Evolutionary conservation across 2,113 vertebrate species (phyloP).

Genomic region (Gallinago jamesoni): DNA sequence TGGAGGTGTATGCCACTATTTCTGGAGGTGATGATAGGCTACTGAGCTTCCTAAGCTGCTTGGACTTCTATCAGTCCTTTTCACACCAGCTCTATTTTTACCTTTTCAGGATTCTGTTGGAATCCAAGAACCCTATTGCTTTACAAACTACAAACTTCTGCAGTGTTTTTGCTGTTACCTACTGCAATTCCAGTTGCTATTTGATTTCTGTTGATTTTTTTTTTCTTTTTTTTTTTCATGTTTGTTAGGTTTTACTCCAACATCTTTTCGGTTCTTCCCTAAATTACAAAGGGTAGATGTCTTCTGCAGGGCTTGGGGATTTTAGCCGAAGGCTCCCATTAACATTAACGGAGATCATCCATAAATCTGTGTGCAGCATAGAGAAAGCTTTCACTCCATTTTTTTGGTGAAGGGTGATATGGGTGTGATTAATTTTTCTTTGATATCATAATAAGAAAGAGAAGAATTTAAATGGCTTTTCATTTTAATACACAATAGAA

Average conservation of each 20-base stretch:
- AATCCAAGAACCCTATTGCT: neutral
- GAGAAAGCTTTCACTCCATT: neutral
- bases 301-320: neutral
- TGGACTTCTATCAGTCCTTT: neutral
- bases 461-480: neutral
- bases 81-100: neutral
- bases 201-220: neutral
- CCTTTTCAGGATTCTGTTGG: neutral
- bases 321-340: neutral
- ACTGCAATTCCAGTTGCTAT: neutral
- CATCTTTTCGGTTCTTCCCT: neutral
- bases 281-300: neutral
- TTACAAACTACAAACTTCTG: neutral
- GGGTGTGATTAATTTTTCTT: neutral
- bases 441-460: neutral
- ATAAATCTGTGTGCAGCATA: neutral
- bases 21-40: conserved; percentile 12
- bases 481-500: neutral
- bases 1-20: neutral
- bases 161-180: neutral
- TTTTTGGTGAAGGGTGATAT: neutral
- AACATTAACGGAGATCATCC: neutral
- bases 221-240: neutral
- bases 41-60: conserved; percentile 24
- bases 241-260: neutral